Evolutionary conservation across 2,888 invertebrate species (phyloP).

Genomic region (Polyommatus iphigenia): DNA sequence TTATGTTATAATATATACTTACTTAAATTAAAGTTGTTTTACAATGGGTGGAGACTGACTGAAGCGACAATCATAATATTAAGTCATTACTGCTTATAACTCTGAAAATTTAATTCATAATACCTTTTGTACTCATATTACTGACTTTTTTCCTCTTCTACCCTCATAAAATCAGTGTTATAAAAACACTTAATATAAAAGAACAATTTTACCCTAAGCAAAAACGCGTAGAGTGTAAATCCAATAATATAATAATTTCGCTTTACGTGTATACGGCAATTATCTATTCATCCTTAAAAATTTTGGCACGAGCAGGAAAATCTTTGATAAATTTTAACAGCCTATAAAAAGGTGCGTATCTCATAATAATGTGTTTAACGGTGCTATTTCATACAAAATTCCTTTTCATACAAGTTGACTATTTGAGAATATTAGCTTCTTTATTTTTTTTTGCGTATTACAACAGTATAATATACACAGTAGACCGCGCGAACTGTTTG

Average conservation of each 20-base stretch:
- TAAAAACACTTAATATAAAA: slow-evolving; percentile 16
- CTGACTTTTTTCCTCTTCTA: not conserved
- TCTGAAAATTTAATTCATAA: not conserved
- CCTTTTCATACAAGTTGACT: slow-evolving; percentile 37
- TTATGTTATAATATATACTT: too few species aligned
- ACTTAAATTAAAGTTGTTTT: too few species aligned
- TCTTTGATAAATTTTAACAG: slow-evolving; percentile 36
- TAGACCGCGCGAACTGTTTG: not conserved
- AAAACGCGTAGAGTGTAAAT: slow-evolving; percentile 24
- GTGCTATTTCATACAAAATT: slow-evolving; percentile 39
- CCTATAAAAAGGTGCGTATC: slow-evolving; percentile 35
- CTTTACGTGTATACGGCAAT: slow-evolving; percentile 22
- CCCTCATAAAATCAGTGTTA: slow-evolving; percentile 8
- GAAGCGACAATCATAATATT: too few species aligned
- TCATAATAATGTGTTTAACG: slow-evolving; percentile 39
- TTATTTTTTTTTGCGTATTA: slow-evolving; percentile 31
- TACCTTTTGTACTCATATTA: not conserved
- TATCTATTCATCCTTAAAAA: slow-evolving; percentile 26
- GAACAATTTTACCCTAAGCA: not conserved
- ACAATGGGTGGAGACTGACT: too few species aligned
- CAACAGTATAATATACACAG: not conserved
- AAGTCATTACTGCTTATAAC: too few species aligned
- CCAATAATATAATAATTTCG: slow-evolving; percentile 28
- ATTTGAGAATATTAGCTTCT: slow-evolving; percentile 39
- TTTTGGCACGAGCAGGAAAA: slow-evolving; percentile 34